Conservation (phyloP, 2,797 vertebrate genomes). For the Phyllotis vaccarum region DNA sequence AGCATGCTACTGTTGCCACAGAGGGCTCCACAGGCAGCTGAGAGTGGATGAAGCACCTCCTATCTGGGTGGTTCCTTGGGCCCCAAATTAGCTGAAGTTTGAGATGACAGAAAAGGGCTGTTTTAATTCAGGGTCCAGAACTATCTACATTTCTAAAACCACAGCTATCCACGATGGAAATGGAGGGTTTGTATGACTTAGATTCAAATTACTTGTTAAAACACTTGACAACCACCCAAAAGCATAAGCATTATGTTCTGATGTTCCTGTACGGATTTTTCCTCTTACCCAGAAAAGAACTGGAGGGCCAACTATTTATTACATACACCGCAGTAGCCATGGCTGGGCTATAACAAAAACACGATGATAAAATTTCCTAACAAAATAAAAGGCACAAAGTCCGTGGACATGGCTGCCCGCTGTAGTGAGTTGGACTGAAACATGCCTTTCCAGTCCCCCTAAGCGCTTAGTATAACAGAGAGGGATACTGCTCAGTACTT, state of each 20-base stretch:
- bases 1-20: accelerated
- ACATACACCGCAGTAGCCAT: not conserved
- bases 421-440: not conserved
- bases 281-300: not conserved
- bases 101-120: not conserved
- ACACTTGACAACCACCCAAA: conserved; percentile 19
- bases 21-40: no score
- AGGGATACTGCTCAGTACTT: not conserved
- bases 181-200: conserved; percentile 8
- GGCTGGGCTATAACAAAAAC: not conserved
- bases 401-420: not conserved
- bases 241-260: not conserved
- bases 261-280: conserved; percentile 34
- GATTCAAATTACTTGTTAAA: conserved; percentile 40
- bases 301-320: not conserved
- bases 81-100: not conserved
- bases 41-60: not conserved
- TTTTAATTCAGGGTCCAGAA: conserved; percentile 9
- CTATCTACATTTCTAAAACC: not conserved
- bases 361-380: conserved; percentile 38
- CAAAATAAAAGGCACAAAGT: conserved; percentile 9
- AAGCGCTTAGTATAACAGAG: not conserved
- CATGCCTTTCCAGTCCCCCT: not conserved
- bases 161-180: not conserved
- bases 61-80: not conserved